Conservation (phyloP, 2,888 invertebrate species). For the Biston stratarius region DNA sequence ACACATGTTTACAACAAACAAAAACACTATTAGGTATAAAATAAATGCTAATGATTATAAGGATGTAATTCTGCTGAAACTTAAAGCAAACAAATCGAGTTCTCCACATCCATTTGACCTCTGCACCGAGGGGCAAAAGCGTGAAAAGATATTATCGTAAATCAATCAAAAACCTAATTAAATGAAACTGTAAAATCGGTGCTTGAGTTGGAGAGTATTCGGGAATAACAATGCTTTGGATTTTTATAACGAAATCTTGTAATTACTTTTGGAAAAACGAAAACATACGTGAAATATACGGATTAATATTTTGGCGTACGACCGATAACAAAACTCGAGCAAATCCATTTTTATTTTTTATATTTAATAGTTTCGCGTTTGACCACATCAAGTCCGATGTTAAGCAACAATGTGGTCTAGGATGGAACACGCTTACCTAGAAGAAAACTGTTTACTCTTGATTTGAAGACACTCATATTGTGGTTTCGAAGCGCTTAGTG, state of each 20-base stretch:
- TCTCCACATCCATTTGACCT: slow-evolving; percentile 14
- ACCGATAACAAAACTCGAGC: background rate
- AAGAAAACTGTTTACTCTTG: too few species aligned
- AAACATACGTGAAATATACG: slow-evolving; percentile 17
- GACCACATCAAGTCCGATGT: too few species aligned
- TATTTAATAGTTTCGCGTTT: too few species aligned
- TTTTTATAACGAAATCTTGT: slow-evolving; percentile 52
- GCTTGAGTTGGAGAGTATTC: slow-evolving; percentile 32
- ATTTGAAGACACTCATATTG: too few species aligned
- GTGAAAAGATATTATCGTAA: slow-evolving; percentile 50
- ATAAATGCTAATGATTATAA: background rate
- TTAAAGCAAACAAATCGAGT: slow-evolving; percentile 16
- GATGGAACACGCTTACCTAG: too few species aligned
- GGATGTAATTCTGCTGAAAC: slow-evolving; percentile 9
- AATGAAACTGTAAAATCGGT: slow-evolving; percentile 51
- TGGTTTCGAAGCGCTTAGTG: too few species aligned
- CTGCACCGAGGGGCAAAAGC: slow-evolving; percentile 27
- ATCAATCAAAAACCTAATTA: slow-evolving; percentile 67
- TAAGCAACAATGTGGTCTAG: too few species aligned
- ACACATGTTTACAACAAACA: too few species aligned
- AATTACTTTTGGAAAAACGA: slow-evolving; percentile 40
- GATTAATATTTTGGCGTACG: slow-evolving; percentile 18
- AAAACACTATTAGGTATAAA: too few species aligned
- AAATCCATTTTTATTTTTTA: too few species aligned
- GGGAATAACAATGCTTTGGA: slow-evolving; percentile 55